Percentiles rank a stretch among this genome's conserved stretches.
phyloP scores from a whole-genome alignment of 2,888 invertebrate species.

The Erynnis tages region DNA sequence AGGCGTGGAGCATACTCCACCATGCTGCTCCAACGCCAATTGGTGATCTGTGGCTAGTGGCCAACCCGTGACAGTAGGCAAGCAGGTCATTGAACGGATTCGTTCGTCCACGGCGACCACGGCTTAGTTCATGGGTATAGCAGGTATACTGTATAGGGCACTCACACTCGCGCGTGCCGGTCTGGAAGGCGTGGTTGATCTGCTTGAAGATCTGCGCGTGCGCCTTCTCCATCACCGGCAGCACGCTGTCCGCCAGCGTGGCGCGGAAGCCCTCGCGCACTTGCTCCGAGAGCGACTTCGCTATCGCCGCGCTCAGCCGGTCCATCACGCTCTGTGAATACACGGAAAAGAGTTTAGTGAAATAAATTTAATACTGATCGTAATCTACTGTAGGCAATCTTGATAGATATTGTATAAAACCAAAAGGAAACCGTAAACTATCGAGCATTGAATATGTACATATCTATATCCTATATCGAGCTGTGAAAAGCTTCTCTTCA shows the following conservation, averaged over 20 bases:
- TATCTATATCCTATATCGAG: too few relatives aligned
- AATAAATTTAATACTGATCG: too few relatives aligned
- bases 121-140: not conserved
- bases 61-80: too few relatives aligned
- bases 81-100: too few relatives aligned
- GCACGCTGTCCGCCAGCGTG: constrained; percentile 86
- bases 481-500: too few relatives aligned
- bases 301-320: constrained; percentile 85
- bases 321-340: constrained; percentile 85
- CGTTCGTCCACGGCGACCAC: constrained; percentile 54
- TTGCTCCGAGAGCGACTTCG: constrained; percentile 86
- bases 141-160: constrained; percentile 22
- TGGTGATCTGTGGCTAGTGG: too few relatives aligned
- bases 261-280: constrained; percentile 90
- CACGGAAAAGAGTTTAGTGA: not conserved
- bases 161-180: constrained; percentile 95
- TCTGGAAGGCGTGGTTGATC: constrained; percentile 92
- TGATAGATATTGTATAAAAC: too few relatives aligned
- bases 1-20: too few relatives aligned
- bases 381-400: too few relatives aligned
- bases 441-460: too few relatives aligned
- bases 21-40: too few relatives aligned
- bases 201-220: constrained; percentile 94
- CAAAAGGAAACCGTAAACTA: too few relatives aligned
- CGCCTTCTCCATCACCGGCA: constrained; percentile 94